Evolutionary conservation across 1,140 invertebrate genomes (phyloP).

Genomic region (Plutomurus gul): DNA sequence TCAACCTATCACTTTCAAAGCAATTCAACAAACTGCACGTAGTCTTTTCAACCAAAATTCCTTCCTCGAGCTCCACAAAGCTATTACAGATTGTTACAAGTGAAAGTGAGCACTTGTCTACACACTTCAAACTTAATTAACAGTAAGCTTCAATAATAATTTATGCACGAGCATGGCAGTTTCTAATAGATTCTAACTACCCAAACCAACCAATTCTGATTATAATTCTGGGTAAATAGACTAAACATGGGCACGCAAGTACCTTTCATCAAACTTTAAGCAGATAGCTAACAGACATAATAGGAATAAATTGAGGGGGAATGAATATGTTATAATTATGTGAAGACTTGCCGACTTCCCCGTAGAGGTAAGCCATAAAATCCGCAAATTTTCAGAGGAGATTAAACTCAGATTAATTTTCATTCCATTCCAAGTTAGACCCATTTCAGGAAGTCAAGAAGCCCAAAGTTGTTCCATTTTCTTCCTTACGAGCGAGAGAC

Average conservation of each 20-base stretch:
- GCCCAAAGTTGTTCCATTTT: not conserved
- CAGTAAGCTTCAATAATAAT: slow-evolving; percentile 22
- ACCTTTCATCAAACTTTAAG: slow-evolving; percentile 22
- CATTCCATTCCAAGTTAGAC: not conserved
- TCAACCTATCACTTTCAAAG: too few relatives aligned
- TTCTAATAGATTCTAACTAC: slow-evolving; percentile 16
- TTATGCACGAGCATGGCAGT: slow-evolving; percentile 11
- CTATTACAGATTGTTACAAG: slow-evolving; percentile 7
- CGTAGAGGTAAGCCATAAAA: slow-evolving; percentile 14
- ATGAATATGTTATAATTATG: slow-evolving; percentile 30
- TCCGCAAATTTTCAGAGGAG: slow-evolving; percentile 23
- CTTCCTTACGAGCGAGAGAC: not conserved
- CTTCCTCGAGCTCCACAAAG: not conserved
- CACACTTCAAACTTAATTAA: slow-evolving; percentile 28
- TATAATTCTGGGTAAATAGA: slow-evolving; percentile 1
- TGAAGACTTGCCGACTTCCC: slow-evolving; percentile 13
- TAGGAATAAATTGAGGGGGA: slow-evolving; percentile 23
- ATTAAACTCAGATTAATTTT: slow-evolving; percentile 28
- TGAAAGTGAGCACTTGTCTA: slow-evolving; percentile 17
- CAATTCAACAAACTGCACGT: not conserved
- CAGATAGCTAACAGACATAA: slow-evolving; percentile 15
- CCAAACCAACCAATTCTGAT: slow-evolving; percentile 6
- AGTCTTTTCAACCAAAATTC: not conserved
- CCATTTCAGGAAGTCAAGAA: not conserved
- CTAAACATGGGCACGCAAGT: not conserved